Percentiles rank a stretch among this genome's conserved stretches.
These are phyloP conservation scores for Acrocephalus scirpaceus DNA, from an alignment of 2,797 vertebrate genomes.

Conservation along the genomic window DNA sequence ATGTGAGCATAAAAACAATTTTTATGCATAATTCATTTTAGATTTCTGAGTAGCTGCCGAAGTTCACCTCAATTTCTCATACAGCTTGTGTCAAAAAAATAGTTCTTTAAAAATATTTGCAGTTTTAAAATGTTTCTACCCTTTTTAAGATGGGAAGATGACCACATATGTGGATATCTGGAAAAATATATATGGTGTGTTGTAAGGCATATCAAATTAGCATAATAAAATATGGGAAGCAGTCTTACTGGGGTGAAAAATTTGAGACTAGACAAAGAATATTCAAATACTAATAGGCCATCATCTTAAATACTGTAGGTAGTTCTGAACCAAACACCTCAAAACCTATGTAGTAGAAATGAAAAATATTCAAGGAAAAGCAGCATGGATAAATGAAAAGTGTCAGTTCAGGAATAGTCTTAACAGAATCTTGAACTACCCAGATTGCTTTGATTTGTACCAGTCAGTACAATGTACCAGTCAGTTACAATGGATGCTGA, in stretches of 20 bases:
- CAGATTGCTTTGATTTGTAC: background rate
- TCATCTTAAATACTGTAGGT: background rate
- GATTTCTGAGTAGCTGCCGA: background rate
- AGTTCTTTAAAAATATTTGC: background rate
- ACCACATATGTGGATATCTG: background rate
- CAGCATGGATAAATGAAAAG: background rate
- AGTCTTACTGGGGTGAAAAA: background rate
- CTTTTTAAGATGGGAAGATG: background rate
- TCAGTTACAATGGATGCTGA: background rate
- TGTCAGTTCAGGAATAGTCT: background rate
- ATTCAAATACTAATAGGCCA: background rate
- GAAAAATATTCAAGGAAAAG: background rate
- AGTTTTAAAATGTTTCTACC: background rate
- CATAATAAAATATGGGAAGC: background rate
- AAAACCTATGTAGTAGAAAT: background rate
- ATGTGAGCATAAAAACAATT: background rate
- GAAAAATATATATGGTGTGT: accelerated
- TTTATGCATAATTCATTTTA: background rate
- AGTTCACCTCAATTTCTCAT: background rate
- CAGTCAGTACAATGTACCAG: background rate
- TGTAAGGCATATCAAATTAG: background rate
- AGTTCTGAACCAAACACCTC: background rate
- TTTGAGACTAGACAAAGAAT: background rate
- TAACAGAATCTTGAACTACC: background rate
- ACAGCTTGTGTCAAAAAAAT: background rate